Evolutionary conservation across 1,140 invertebrate species (phyloP), one percentile per base, ranked within the genome.

Genomic region (Papilio glaucus): DNA sequence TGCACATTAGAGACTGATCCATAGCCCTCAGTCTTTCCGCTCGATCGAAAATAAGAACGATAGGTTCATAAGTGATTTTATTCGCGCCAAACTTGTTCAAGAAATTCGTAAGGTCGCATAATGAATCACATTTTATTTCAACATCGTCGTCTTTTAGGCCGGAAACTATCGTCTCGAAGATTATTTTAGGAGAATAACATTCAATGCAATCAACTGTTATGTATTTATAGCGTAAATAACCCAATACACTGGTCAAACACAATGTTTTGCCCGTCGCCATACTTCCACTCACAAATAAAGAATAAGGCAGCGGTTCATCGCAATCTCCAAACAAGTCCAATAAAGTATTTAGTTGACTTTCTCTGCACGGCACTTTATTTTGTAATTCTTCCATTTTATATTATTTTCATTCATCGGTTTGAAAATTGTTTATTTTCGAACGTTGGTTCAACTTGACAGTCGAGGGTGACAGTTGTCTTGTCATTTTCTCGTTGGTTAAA

Each of bases 121-220:
- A 91, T 78, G 95, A 96, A 69, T 97, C 97, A 83, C 96, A 97
- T 89, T 94, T 94, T 5, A 90, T 84, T 29, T 93, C 87, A 5
- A 72, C 63, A 1, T 88, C 83, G 42, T 88, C 84, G 9, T 93
- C 82, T 62, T 78, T 85, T 6, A 98, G 86, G 68, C 95, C 94
- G 60, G 94, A 94, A 26, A 98, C 74, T 21, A 98, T 95, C n/a
- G 94, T 94, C 88, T 98, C 97, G 81, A 96, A 96, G 45, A 98
- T 91, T 65, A 97, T 95, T 90, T 95, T 96, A 1, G 94, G 88
- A n/a, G 94, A 95, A 81, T 96, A 96, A 83, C 96, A 97, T 85
- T 98, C 97, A 6, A 97, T 94, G 85, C 97, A 97, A 87, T 98
- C 97, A n/a, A 98, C 88, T 60, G 95, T 86, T 24, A 96, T 95